Evolutionary conservation across 2,797 vertebrate genomes (phyloP), one percentile per base, ranked within the genome.

Genomic region (Uromys caudimaculatus): DNA sequence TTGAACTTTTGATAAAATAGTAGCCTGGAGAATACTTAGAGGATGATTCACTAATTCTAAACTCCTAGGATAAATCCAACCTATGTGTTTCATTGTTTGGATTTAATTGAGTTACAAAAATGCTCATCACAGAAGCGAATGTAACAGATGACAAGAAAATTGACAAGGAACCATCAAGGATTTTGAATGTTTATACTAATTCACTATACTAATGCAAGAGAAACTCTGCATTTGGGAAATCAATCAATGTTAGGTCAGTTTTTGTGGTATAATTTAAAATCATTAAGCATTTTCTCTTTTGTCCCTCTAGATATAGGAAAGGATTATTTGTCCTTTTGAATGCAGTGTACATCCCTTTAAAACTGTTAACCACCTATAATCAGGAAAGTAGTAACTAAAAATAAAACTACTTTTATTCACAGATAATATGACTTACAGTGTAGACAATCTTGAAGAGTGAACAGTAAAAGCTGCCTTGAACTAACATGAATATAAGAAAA

Each of bases 321-420:
- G 93, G 84, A 44, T 89, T 75, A 62, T 96, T 96, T 73, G 79
- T 24, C 38, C 16, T 52, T 38, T 93, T 96, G 56, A 97, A 96
- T 81, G 77, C 19, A 50, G n/a, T 44, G 9, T n/a, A 41, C 41
- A 94, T 94, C 24, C 60, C 52, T 93, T 95, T 35, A 89, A 97
- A 97, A 47, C 14, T 35, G 1, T 76, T 56, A 50, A 89, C 79
- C 75, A 93, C 93, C 47, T 83, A 29, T 64, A 32, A 29, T 29
- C 60, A 64, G 27, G 60, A 64, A 64, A 29, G 60, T 64, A 64
- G 60, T 64, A 64, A 29, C 60, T 64, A 64, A 29, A 13, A 64
- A 12, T 64, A 27, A 76, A 76, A 29, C 24, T 29, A 76, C 41
- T 13, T 76, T 76, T 17, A 76, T 29, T 29, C 41, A 47, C 41